These are phyloP conservation scores for Lemur catta DNA, from an alignment of 2,797 vertebrate genomes.

Conservation along the genomic window DNA sequence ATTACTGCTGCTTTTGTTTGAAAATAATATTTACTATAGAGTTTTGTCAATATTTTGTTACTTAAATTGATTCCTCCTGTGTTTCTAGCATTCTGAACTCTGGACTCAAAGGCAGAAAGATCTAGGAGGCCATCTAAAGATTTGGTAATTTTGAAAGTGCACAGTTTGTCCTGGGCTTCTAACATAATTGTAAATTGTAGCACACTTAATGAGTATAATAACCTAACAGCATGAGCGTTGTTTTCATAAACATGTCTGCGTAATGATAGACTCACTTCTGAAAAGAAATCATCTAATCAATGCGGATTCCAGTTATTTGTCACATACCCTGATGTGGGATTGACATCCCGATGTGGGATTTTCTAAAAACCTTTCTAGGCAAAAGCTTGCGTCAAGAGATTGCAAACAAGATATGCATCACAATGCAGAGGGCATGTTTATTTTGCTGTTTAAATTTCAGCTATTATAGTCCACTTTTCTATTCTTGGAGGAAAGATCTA, in stretches of 20 bases:
- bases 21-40: slow-evolving; percentile 24
- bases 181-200: neutral
- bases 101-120: neutral
- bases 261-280: slow-evolving; percentile 48
- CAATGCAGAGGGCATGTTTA: neutral
- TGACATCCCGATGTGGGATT: neutral
- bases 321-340: neutral
- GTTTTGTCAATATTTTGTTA: slow-evolving; percentile 25
- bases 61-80: neutral
- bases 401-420: neutral
- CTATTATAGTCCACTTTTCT: neutral
- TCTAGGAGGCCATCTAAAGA: neutral
- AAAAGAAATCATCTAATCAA: slow-evolving; percentile 42
- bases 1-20: slow-evolving; percentile 35
- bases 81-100: slow-evolving; percentile 35
- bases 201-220: slow-evolving; percentile 31
- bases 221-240: neutral
- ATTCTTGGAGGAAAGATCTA: neutral
- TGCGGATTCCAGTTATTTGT: slow-evolving; percentile 53
- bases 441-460: neutral
- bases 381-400: neutral
- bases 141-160: neutral
- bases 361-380: neutral
- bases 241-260: slow-evolving; percentile 38
- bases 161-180: neutral